Conservation (phyloP, 2,113 vertebrate species). For the Heterotis niloticus region DNA sequence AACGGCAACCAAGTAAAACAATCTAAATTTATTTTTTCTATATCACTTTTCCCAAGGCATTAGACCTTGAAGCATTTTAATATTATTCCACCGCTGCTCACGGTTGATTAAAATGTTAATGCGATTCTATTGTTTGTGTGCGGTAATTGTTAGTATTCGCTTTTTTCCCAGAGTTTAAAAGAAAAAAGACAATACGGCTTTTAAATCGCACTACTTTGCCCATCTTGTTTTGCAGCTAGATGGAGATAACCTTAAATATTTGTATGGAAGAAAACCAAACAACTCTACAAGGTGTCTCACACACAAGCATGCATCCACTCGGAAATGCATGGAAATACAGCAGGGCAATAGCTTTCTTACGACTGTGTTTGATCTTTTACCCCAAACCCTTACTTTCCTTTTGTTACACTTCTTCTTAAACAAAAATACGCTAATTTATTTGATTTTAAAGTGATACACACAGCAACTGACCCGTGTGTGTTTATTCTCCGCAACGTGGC, state of each 20-base stretch:
- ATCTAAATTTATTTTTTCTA: conserved; percentile 34
- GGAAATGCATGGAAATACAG: too few relatives aligned
- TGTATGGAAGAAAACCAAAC: conserved; percentile 10
- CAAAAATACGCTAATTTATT: too few relatives aligned
- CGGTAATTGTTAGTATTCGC: conserved; percentile 25
- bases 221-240: not conserved
- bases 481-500: too few relatives aligned
- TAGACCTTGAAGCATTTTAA: conserved; percentile 34
- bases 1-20: conserved; percentile 26
- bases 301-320: too few relatives aligned
- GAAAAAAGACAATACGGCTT: conserved; percentile 11
- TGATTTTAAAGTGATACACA: too few relatives aligned
- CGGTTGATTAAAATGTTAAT: conserved; percentile 35
- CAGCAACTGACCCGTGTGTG: too few relatives aligned
- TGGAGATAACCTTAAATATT: not conserved
- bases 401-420: too few relatives aligned
- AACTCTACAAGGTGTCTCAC: conserved; percentile 18
- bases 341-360: too few relatives aligned
- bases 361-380: too few relatives aligned
- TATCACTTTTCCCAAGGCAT: conserved; percentile 36
- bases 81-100: conserved; percentile 29
- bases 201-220: not conserved
- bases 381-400: too few relatives aligned
- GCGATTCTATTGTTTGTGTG: conserved; percentile 26
- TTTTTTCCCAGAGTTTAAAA: conserved; percentile 17